A percentile compares a stretch with the other conserved stretches of the same genome.
Conservation (phyloP, 2,888 invertebrate genomes). For the Pristionchus exspectatus region DNA sequence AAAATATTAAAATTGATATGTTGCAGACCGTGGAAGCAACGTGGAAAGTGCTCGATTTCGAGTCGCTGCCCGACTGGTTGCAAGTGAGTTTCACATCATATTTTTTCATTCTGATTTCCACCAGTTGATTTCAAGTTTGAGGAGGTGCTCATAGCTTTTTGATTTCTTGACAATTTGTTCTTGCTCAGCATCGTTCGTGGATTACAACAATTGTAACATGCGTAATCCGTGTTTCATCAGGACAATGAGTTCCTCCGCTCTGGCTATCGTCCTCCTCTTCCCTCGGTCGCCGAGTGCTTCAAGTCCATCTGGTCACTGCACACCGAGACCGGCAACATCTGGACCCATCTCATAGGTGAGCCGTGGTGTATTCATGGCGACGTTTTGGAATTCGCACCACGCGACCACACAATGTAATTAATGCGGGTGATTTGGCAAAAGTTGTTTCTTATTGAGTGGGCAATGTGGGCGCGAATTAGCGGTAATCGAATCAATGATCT, state of each 20-base stretch:
- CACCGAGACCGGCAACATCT: conserved; percentile 99
- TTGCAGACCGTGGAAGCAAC: conserved; percentile 65
- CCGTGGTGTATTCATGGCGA: not conserved
- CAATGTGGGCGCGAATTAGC: not conserved
- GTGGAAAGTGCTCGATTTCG: conserved; percentile 84
- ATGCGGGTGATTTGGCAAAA: not conserved
- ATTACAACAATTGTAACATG: no score
- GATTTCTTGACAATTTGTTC: not conserved
- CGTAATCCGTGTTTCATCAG: not conserved
- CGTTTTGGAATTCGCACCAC: conserved; percentile 10
- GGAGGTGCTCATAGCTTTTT: not conserved
- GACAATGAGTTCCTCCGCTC: conserved; percentile 77
- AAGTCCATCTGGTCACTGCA: conserved; percentile 97
- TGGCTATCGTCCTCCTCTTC: conserved; percentile 96
- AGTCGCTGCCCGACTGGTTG: conserved; percentile 91
- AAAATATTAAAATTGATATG: not conserved
- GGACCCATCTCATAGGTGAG: conserved; percentile 91
- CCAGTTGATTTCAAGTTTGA: not conserved
- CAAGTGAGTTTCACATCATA: conserved; percentile 88
- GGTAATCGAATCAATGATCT: conserved; percentile 32
- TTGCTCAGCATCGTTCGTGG: no score
- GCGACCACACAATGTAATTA: not conserved
- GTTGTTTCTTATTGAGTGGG: not conserved
- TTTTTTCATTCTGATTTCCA: not conserved
- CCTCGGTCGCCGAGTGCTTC: conserved; percentile 97